Evolutionary conservation across 2,888 invertebrate species (phyloP).

Genomic region (Acanthosoma haemorrhoidale): DNA sequence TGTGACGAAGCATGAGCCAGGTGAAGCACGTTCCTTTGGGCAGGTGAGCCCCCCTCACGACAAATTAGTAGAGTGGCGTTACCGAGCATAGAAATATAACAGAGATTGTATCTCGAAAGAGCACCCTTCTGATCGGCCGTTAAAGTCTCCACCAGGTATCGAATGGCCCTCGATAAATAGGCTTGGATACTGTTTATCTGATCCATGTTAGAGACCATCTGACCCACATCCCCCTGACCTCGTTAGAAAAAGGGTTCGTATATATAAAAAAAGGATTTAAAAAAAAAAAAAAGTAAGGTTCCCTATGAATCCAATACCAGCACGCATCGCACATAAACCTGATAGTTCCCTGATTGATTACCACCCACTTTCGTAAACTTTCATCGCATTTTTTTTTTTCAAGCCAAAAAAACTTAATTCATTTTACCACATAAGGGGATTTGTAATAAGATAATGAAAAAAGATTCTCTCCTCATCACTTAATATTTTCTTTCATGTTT

Average conservation of each 20-base stretch:
- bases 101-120: neutral
- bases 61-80: neutral
- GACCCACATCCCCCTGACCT: constrained; percentile 2
- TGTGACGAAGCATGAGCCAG: neutral
- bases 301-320: too few species aligned
- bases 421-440: too few species aligned
- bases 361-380: too few species aligned
- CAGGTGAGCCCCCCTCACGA: constrained; percentile 1
- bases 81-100: neutral
- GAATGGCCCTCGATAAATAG: neutral
- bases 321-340: neutral
- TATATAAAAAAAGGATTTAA: too few species aligned
- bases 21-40: constrained; percentile 5
- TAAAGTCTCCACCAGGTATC: neutral
- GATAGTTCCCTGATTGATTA: too few species aligned
- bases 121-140: neutral
- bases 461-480: too few species aligned
- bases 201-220: neutral
- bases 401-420: too few species aligned
- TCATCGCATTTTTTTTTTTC: too few species aligned
- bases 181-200: constrained; percentile 4
- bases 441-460: too few species aligned
- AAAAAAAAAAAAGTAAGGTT: too few species aligned
- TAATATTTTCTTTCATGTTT: too few species aligned
- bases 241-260: too few species aligned